Evolutionary conservation across 2,797 vertebrate species (phyloP).

Genomic region (Alosa sapidissima): DNA sequence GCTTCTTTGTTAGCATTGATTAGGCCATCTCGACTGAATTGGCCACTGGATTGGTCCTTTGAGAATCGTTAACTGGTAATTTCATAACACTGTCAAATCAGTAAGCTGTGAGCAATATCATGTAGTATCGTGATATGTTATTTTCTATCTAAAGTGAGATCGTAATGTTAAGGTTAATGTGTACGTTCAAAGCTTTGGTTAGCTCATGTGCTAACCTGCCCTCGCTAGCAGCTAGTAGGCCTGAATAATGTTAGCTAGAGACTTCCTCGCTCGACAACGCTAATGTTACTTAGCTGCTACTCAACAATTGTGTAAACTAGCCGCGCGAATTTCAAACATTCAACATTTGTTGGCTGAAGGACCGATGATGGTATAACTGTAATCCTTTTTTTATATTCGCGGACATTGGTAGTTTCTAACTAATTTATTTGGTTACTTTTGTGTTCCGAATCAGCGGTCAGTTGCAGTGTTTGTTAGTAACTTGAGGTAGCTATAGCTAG

Average conservation of each 20-base stretch:
- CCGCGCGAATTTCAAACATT: background rate
- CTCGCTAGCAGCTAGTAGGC: background rate
- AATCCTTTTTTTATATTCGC: too few species aligned
- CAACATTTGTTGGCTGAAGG: background rate
- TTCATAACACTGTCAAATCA: background rate
- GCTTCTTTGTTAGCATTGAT: slow-evolving; percentile 8
- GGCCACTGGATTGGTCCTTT: background rate
- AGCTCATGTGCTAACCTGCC: background rate
- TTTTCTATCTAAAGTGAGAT: background rate
- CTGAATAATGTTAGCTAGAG: background rate
- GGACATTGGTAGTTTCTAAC: background rate
- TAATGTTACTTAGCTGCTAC: background rate
- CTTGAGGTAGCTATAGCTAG: background rate
- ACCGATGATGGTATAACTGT: too few species aligned
- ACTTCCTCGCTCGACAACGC: background rate
- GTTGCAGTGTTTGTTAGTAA: background rate
- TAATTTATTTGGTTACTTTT: background rate
- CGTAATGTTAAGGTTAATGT: background rate
- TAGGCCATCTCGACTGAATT: background rate
- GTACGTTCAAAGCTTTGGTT: background rate
- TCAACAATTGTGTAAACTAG: background rate
- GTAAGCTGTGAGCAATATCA: background rate
- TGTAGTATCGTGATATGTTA: background rate
- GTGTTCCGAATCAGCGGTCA: background rate
- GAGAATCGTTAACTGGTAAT: background rate